Percentiles rank a stretch among this genome's conserved stretches.
Evolutionary conservation across 1,140 invertebrate species (phyloP).

Genomic region (Theocolax elegans): DNA sequence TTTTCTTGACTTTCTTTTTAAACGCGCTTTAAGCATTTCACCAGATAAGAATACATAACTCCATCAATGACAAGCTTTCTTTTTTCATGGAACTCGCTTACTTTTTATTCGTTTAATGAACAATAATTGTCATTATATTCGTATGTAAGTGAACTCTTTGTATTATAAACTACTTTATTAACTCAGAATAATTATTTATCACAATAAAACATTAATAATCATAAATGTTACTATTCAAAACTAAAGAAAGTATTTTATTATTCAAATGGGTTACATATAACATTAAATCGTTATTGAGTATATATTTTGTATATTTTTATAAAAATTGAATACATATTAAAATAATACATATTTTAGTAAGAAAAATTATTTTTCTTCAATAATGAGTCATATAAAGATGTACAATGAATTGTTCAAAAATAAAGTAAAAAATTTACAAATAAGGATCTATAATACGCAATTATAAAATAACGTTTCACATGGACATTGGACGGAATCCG

Average conservation of each 20-base stretch:
- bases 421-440: slow-evolving; percentile 2
- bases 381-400: background rate
- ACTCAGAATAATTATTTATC: too few species aligned
- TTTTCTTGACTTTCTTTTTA: too few species aligned
- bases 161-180: too few species aligned
- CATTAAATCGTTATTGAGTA: background rate
- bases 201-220: too few species aligned
- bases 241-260: background rate
- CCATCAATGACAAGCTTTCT: too few species aligned
- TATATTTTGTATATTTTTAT: background rate
- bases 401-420: background rate
- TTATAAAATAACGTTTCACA: slow-evolving; percentile 8
- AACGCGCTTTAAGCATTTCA: too few species aligned
- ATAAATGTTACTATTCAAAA: background rate
- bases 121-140: too few species aligned
- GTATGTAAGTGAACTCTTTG: background rate
- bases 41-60: too few species aligned
- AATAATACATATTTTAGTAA: background rate
- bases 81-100: too few species aligned
- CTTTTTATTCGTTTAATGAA: too few species aligned
- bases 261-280: background rate
- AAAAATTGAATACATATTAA: background rate
- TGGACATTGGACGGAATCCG: slow-evolving; percentile 15
- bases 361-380: background rate
- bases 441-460: background rate